These are phyloP conservation scores for Pseudotriccus pelzelni DNA, from an alignment of 2,797 vertebrate species.

Conservation along the genomic window DNA sequence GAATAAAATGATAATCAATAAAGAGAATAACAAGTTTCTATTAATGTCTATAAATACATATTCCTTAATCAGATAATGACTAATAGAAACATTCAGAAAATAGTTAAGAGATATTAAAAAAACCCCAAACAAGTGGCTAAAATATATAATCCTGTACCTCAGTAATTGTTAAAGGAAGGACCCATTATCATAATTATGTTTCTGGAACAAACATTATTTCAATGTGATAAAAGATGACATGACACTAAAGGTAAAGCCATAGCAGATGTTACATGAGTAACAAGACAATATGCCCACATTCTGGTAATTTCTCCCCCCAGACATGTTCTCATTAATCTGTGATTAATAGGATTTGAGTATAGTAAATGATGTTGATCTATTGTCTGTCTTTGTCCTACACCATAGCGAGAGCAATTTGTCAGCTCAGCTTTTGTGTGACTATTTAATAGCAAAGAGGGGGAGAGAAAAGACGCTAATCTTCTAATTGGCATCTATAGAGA, in stretches of 20 bases:
- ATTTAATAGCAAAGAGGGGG: conserved; percentile 80
- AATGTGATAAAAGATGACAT: conserved; percentile 83
- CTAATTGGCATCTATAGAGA: conserved; percentile 80
- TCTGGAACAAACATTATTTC: conserved; percentile 83
- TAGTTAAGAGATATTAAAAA: conserved; percentile 25
- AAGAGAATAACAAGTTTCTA: neutral
- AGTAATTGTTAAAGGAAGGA: conserved; percentile 77
- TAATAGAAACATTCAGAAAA: conserved; percentile 68
- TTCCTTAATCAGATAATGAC: neutral
- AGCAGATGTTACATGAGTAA: conserved; percentile 81
- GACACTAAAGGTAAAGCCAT: conserved; percentile 78
- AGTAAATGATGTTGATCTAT: conserved; percentile 84
- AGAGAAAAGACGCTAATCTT: conserved; percentile 81
- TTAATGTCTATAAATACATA: neutral
- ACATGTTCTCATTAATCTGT: conserved; percentile 84
- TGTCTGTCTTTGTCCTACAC: conserved; percentile 80
- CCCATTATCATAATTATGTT: conserved; percentile 83
- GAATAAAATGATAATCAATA: neutral
- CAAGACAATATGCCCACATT: conserved; percentile 77
- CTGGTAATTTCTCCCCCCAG: conserved; percentile 80
- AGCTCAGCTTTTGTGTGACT: conserved; percentile 82
- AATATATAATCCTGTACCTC: conserved; percentile 70
- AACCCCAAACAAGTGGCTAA: conserved; percentile 15
- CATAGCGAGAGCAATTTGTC: conserved; percentile 81
- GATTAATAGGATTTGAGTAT: conserved; percentile 83